Conservation (phyloP, 2,797 vertebrate species). For the Rachycentron canadum region DNA sequence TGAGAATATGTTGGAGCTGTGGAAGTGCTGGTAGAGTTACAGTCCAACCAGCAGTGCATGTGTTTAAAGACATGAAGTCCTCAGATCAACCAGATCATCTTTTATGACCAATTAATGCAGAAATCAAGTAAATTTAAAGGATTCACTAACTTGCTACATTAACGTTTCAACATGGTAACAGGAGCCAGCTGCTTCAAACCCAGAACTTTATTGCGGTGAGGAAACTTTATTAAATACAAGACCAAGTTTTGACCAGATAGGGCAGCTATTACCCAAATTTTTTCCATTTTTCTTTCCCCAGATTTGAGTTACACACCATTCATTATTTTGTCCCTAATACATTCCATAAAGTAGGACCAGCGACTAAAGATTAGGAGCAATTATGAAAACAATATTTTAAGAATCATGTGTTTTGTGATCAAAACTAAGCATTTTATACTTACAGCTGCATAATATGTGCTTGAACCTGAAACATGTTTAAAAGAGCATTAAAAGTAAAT, state of each 20-base stretch:
- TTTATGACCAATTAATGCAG: background rate
- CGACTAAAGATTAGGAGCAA: background rate
- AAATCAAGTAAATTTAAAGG: background rate
- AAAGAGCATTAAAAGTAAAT: too few relatives aligned
- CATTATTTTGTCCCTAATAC: too few relatives aligned
- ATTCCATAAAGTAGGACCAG: background rate
- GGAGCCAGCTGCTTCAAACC: too few relatives aligned
- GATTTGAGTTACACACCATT: too few relatives aligned
- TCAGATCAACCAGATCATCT: background rate
- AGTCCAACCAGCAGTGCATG: too few relatives aligned
- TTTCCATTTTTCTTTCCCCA: too few relatives aligned
- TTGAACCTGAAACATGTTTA: too few relatives aligned
- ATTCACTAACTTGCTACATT: background rate
- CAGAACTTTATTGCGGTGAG: too few relatives aligned
- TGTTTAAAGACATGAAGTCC: too few relatives aligned
- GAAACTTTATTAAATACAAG: background rate
- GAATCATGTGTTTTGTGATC: background rate
- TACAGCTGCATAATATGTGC: background rate
- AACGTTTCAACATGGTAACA: too few relatives aligned
- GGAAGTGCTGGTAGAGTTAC: too few relatives aligned
- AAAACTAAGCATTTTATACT: background rate
- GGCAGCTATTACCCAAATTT: slow-evolving; percentile 5
- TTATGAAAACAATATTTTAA: background rate
- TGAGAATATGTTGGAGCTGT: too few relatives aligned
- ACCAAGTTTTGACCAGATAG: slow-evolving; percentile 12